Base-by-base conservation (phyloP, 2,113 vertebrate genomes). In the Ptychochromis oligacanthus region DNA sequence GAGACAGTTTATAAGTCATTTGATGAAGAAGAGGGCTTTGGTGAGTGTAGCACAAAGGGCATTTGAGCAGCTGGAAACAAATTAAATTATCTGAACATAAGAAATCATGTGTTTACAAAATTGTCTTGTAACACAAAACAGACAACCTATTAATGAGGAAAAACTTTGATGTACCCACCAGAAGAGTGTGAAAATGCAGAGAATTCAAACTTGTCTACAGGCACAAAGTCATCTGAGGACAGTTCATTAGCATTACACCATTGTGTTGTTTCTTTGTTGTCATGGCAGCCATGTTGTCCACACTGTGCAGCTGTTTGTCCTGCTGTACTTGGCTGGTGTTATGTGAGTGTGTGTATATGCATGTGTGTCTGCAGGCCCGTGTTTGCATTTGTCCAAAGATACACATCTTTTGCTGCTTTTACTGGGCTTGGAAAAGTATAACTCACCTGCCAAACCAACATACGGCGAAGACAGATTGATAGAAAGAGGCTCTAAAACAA, bases 1-100 rank as follows among this genome's bases (percentile, higher is more conserved):
- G 96, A 78, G 88, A 99, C 96, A 0, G 94, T 99, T 87, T 96
- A 94, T 80, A 97, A 96, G 92, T 90, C 88, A 11, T 99, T 97
- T 92, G 95, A 97, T 82, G 95, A 96, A 82, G 97, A 92, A 57
- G 97, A 97, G 90, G 97, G 97, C 93, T 96, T 97, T 49, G 98
- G 98, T 99, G 96, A 95, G 92, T 87, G 5, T 5, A 52, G 26
- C 38, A 49, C 31, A 40, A 70, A 20, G 28, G 22, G 31, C 24
- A 31, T 24, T 60, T n/a, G 12, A 86, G 61, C 78, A 84, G 83
- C 87, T 84, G 81, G 60, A 79, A 24, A 67, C 26, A 58, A 77
- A 84, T 61, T 56, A 5, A 75, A 85, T 76, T 34, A 79, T 64
- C 28, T 20, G 4, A 52, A 70, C 24, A 40, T 43, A 8, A 82